Evolutionary conservation across 1,140 invertebrate species (phyloP).

Genomic region (Episyrphus balteatus): DNA sequence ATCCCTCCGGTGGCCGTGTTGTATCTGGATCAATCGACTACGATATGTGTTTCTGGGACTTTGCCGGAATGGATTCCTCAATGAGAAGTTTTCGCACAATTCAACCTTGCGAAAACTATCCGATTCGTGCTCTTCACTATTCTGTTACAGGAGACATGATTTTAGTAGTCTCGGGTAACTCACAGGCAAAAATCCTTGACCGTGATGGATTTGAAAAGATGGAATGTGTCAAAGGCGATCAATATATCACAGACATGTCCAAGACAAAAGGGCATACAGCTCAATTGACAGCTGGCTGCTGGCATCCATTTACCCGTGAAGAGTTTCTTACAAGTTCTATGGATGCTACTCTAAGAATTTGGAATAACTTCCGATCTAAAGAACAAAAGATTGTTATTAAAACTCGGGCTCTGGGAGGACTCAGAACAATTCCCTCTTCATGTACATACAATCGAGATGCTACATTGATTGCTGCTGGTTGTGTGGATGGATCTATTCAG

Average conservation of each 20-base stretch:
- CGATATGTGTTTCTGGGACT: conserved; percentile 95
- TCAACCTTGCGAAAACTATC: conserved; percentile 90
- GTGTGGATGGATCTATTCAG: conserved; percentile 92
- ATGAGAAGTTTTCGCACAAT: conserved; percentile 84
- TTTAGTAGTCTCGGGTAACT: conserved; percentile 85
- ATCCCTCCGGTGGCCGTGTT: conserved; percentile 84
- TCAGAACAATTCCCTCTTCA: conserved; percentile 77
- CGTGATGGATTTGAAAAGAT: conserved; percentile 91
- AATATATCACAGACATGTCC: conserved; percentile 90
- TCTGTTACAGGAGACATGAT: conserved; percentile 88
- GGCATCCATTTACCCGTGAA: conserved; percentile 84
- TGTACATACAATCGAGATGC: conserved; percentile 82
- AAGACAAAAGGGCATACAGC: conserved; percentile 94
- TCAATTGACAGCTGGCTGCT: conserved; percentile 78
- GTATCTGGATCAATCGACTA: conserved; percentile 92
- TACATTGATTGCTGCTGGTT: conserved; percentile 78
- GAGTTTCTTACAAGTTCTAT: conserved; percentile 92
- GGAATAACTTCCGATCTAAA: conserved; percentile 68
- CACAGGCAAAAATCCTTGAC: conserved; percentile 88
- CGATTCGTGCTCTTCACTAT: conserved; percentile 82
- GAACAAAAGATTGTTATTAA: conserved; percentile 78
- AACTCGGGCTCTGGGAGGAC: conserved; percentile 73
- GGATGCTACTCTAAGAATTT: conserved; percentile 86
- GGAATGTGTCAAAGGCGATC: conserved; percentile 94
- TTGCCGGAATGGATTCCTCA: conserved; percentile 91